Evolutionary conservation across 2,113 vertebrate genomes (phyloP), one percentile per base, ranked within the genome.

Genomic region (Archocentrus centrarchus): DNA sequence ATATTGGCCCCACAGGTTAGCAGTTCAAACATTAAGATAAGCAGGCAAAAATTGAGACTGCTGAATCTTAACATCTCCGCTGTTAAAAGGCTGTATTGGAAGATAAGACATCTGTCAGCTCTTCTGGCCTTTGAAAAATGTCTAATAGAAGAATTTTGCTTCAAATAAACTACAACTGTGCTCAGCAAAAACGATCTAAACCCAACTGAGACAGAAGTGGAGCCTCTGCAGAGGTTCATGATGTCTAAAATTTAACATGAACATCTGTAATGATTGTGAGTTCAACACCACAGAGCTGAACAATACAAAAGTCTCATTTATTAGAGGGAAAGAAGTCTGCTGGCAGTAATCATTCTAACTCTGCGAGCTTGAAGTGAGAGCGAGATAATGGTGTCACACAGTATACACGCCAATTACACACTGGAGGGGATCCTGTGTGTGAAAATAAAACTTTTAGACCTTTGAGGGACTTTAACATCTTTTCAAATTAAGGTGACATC

Each of bases 371-470:
- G 61, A 62, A 59, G 57, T 18, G 30, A 37, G 77, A 84, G 85
- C 50, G 9, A 58, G 59, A 86, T 59, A 81, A 66, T 20, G 39
- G 70, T 78, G 77, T 77, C 61, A 86, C 82, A 80, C 59, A 50
- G 22, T 57, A 44, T 57, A 79, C 62, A 50, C 82, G 83, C 80
- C 73, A 83, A 88, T 86, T 81, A 50, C 37, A 64, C 35, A 76
- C 82, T 50, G 57, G 59, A 75, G 81, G 78, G 60, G 15, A 37
- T 59, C 39, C 63, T 27, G n/a, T 37, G 55, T 32, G 63, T 59
- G 57, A 83, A 89, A 63, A 79, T 37, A 79, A 89, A 86, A 63
- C 18, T 35, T 55, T 73, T 27, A 73, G 47, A 55, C 47, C 17
- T 73, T 73, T 55, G 17, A 73, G 68, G 11, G 6, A 9, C 55